These are phyloP conservation scores for Hestina assimilis DNA, from an alignment of 1,140 invertebrate genomes.

Conservation along the genomic window DNA sequence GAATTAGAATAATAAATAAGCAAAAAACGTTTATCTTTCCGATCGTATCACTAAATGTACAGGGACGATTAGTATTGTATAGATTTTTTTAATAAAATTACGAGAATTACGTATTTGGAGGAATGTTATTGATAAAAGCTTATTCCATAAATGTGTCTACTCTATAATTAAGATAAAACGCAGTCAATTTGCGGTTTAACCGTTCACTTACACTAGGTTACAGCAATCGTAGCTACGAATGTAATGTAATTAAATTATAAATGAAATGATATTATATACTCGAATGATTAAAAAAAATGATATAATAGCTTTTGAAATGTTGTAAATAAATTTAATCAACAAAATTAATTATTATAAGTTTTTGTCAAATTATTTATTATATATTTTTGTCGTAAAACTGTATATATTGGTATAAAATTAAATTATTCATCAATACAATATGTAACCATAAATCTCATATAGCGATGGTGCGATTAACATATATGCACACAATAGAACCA, in stretches of 20 bases:
- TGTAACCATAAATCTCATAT: neutral
- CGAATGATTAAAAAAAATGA: neutral
- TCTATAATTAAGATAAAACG: neutral
- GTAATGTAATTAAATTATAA: neutral
- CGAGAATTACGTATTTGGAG: slow-evolving; percentile 14
- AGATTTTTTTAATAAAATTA: neutral
- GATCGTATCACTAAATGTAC: neutral
- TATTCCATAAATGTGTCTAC: neutral
- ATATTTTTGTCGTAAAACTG: neutral
- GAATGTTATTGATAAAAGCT: neutral
- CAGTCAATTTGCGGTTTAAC: slow-evolving; percentile 18
- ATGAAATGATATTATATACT: neutral
- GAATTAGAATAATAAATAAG: neutral
- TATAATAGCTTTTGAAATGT: neutral
- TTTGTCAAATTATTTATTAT: neutral
- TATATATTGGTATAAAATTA: neutral
- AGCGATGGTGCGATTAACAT: no score
- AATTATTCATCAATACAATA: neutral
- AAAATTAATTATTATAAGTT: neutral
- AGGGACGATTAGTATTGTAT: neutral
- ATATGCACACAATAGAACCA: no score
- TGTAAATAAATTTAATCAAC: neutral
- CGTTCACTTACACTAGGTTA: neutral
- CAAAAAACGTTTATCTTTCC: neutral
- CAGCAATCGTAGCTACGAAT: neutral